Base-by-base conservation (phyloP, 2,797 vertebrate genomes). In the Rachycentron canadum region DNA sequence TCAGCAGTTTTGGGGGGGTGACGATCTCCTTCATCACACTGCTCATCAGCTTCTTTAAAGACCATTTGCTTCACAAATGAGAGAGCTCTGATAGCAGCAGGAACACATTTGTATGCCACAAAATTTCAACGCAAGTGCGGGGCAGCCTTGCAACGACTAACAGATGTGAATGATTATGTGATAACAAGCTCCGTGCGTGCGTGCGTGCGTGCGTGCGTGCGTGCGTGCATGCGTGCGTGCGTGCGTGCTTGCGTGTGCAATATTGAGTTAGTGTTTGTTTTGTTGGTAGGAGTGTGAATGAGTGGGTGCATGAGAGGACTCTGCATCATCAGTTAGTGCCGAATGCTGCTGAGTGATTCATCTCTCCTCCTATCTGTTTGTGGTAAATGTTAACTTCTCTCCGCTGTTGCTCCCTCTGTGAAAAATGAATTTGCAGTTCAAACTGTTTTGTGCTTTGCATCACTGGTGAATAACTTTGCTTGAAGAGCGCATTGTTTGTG, bases 21-120 rank as follows among this genome's bases (percentile, higher is more conserved):
- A 92, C 90, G 69, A 90, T 94, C 90, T 76, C 90, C 82, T 96
- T 94, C 82, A 94, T 95, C 94, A 94, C 68, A 76, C 65, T 79
- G 50, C 55, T 78, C 87, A 89, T 92, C 87, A 59, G 84, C 57
- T 89, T 86, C 70, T 84, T 84, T 88, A 81, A 76, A 52, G 88
- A 74, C 81, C 68, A 63, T 59, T 92, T 93, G 77, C 90, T 77
- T 0, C 73, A 84, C 88, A 91, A 91, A 92, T 76, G 62, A 82
- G 70, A 50, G n/a, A 7, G 7, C 40, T 68, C 41, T 76, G 85
- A 81, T 73, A 76, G 79, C 68, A 62, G 45, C 50, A 49, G 32
- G 41, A 30, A 32, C 13, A 52, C 56, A 78, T 70, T 69, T 9
- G n/a, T 66, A 76, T 70, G 55, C 52, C 66, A 36, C 38, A 14